Base-by-base conservation (phyloP, 2,797 vertebrate genomes). In the Acipenser oxyrinchus region DNA sequence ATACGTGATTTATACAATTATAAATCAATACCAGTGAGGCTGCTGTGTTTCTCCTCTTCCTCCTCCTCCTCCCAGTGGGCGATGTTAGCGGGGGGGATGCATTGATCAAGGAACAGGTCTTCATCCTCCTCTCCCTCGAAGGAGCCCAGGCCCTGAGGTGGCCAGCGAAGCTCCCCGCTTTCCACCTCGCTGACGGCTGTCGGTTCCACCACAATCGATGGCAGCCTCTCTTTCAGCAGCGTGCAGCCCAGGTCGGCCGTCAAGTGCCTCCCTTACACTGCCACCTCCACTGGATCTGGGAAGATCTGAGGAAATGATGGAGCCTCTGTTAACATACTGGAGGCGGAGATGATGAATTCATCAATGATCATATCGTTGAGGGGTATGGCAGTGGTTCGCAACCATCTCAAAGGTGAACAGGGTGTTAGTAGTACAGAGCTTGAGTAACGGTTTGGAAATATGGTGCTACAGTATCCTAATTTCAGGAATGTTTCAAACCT, bases 121-220 rank as follows among this genome's bases (percentile, higher is more conserved):
- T 37, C 23, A 37, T 37, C 23, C 62, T 89, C 86, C 0, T 87
- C 87, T 1, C 88, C 87, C 49, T 90, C 87, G 65, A 77, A 78
- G 61, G 13, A 15, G 70, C 89, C 83, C 49, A 78, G 72, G 68
- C 76, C 81, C 55, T 90, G 87, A 0, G 91, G 89, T 12, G 90
- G 91, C 91, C 91, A 92, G 37, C 90, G 87, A 63, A 92, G 79
- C 79, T 92, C 91, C 0, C 91, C 90, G 0, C 91, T 93, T 79
- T 93, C 91, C 73, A 92, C 89, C 72, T 92, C 89, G 37, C 79
- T 88, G 68, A 88, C 18, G 48, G 91, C 91, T 0, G 88, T 92
- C 18, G 87, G 89, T 10, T 93, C 91, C 73, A 93, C 90, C 23
- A 92, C 88, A 0, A 93, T 92, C 71, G 91, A 93, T 4, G 91